Conservation (phyloP, 35 echinoderm and acorn worm genomes). For the Stichopus chloronotus region DNA sequence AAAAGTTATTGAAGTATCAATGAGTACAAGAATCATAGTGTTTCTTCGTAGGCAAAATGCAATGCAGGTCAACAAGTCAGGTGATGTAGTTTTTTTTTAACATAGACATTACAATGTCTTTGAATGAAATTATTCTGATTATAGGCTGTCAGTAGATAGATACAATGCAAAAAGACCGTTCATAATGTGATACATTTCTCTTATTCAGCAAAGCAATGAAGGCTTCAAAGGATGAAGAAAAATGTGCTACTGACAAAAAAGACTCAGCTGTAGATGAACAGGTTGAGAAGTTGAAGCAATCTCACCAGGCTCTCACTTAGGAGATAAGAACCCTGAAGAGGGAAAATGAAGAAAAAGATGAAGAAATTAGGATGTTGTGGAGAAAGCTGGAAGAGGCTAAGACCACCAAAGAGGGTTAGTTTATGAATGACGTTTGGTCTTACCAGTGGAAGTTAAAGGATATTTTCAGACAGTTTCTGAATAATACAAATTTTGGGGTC, state of each 20-base stretch:
- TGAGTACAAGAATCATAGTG: too few relatives aligned
- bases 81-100: too few relatives aligned
- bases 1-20: too few relatives aligned
- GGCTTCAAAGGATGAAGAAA: neutral
- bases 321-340: neutral
- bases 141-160: neutral
- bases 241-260: neutral
- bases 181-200: neutral
- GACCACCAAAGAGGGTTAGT: neutral
- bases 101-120: neutral
- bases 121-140: conserved; percentile 18
- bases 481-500: too few relatives aligned
- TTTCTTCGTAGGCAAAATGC: too few relatives aligned
- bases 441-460: neutral
- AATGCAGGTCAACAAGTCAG: too few relatives aligned
- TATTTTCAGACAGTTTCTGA: neutral
- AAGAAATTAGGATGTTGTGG: neutral
- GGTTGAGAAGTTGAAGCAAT: neutral
- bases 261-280: neutral
- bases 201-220: neutral
- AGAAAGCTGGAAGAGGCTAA: conserved; percentile 3
- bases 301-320: neutral
- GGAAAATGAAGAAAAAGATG: neutral
- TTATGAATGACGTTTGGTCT: neutral
- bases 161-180: neutral